phyloP scores from a whole-genome alignment of 2,113 vertebrate species.

The Piprites chloris region DNA sequence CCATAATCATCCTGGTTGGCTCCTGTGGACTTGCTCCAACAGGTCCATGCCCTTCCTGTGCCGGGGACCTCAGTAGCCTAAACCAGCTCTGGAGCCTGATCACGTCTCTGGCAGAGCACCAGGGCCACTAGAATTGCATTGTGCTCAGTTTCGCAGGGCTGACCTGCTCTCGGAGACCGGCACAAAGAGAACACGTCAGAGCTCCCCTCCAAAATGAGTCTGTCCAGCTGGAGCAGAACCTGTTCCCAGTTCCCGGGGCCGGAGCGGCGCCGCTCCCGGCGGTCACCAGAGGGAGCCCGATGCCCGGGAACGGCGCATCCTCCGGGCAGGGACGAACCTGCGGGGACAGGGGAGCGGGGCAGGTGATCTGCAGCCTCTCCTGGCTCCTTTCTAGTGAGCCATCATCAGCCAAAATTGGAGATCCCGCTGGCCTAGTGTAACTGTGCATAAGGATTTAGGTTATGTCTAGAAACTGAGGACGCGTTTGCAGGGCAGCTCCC shows the following conservation, averaged over 20 bases:
- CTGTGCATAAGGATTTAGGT: background rate
- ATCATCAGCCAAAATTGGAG: fast-evolving
- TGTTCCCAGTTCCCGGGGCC: background rate
- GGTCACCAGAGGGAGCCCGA: slow-evolving; percentile 30
- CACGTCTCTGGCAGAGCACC: fast-evolving
- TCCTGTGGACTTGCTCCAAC: background rate
- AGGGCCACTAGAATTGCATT: background rate
- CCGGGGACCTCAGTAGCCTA: background rate
- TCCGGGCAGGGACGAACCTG: fast-evolving
- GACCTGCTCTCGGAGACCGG: fast-evolving
- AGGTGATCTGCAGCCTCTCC: background rate
- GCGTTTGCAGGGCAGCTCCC: background rate
- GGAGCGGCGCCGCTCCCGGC: background rate
- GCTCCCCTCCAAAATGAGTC: fast-evolving
- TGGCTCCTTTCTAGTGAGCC: background rate
- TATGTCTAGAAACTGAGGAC: fast-evolving
- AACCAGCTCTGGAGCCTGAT: no score
- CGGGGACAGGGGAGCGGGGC: background rate
- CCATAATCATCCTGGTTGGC: background rate
- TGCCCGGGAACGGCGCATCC: background rate
- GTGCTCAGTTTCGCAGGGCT: fast-evolving
- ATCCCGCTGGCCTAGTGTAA: background rate
- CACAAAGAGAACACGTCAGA: fast-evolving
- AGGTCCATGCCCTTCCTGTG: background rate
- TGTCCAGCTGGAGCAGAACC: fast-evolving